phyloP scores from a whole-genome alignment of 2,113 vertebrate genomes.

The Ia io region DNA sequence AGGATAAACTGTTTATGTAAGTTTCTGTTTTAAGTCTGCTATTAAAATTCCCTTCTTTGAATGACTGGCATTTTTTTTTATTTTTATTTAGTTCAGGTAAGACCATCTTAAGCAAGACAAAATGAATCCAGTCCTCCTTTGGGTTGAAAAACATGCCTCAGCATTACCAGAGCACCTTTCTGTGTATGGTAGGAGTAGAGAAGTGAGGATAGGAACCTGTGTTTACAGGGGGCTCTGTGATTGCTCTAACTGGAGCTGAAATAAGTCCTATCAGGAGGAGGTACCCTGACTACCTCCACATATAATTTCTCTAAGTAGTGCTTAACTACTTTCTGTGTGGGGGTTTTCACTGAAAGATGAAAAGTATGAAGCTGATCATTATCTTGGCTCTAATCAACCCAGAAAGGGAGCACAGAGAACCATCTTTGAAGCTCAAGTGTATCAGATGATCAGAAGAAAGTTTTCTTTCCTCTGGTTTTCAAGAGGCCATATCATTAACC shows the following conservation, averaged over 20 bases:
- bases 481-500: neutral
- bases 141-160: neutral
- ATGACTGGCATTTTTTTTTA: constrained; percentile 26
- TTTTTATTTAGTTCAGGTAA: constrained; percentile 34
- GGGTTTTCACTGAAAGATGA: neutral
- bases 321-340: neutral
- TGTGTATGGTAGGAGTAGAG: neutral
- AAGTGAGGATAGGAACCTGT: neutral
- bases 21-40: constrained; percentile 60
- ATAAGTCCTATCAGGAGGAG: neutral
- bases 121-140: neutral
- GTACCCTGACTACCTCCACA: neutral
- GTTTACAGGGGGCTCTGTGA: neutral
- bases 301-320: neutral
- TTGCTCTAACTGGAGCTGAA: neutral
- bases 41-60: constrained; percentile 57
- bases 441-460: constrained; percentile 10
- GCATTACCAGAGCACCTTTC: neutral
- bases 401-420: neutral
- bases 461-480: neutral
- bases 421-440: neutral
- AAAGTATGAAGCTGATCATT: neutral
- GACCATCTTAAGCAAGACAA: constrained; percentile 37
- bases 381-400: neutral
- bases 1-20: constrained; percentile 21